These are phyloP conservation scores for Urophycis tenuis DNA, from an alignment of 2,797 vertebrate species.

Conservation along the genomic window DNA sequence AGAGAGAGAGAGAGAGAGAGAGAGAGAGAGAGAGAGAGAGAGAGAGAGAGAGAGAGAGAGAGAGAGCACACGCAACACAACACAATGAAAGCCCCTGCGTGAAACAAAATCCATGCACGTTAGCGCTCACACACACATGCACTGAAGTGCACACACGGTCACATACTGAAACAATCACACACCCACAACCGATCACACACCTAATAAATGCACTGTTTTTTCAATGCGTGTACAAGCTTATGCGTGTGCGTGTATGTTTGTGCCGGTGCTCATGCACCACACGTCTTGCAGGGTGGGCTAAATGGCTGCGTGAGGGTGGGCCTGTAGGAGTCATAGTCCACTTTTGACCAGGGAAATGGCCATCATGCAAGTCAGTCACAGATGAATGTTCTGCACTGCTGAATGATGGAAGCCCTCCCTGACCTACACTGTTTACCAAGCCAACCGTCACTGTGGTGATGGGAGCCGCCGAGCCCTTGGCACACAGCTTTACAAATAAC, in stretches of 20 bases:
- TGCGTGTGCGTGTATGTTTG: neutral
- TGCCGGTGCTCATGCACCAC: neutral
- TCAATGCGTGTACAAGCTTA: neutral
- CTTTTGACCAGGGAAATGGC: neutral
- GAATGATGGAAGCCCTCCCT: constrained; percentile 44
- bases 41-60: neutral
- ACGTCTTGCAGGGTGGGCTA: neutral
- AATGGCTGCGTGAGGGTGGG: neutral
- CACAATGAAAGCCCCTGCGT: no score
- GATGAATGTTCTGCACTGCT: constrained; percentile 39
- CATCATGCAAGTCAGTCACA: constrained; percentile 15
- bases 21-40: neutral
- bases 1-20: neutral
- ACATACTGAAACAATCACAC: neutral
- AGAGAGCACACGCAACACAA: no score
- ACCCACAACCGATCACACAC: neutral
- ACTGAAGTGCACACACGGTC: neutral
- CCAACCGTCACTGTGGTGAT: neutral
- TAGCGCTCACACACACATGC: neutral
- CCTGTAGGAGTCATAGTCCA: neutral
- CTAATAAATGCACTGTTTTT: neutral
- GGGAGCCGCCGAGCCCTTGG: neutral
- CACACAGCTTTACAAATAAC: constrained; percentile 2
- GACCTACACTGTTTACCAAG: constrained; percentile 22
- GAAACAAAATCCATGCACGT: neutral